Base-by-base conservation (phyloP, 2,888 invertebrate genomes). In the Seira ritae region DNA sequence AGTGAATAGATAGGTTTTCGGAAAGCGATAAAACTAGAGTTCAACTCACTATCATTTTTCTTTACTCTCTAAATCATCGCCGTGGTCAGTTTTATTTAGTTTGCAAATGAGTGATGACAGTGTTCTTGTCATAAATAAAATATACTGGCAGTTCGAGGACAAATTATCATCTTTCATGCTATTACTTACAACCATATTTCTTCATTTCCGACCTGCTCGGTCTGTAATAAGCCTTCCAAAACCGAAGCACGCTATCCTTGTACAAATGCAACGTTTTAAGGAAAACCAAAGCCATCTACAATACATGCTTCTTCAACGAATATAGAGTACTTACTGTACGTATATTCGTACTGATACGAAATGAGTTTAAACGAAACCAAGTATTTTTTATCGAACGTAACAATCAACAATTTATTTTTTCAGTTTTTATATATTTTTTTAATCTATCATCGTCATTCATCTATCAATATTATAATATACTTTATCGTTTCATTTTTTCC, bases 401-500 rank as follows among this genome's bases (percentile, higher is more conserved):
- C 70, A 70, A 65, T 70, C 50, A 70, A 70, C 70, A 70, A 70
- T 24, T 55, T 46, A 55, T 37, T 70, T n/a, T n/a, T 46, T 42
- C 50, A 69, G 42, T 50, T 70, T 55, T 70, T 70, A 22, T 19
- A 6, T 65, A 19, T 65, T 2, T 60, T 60, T 69, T 69, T 69
- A n/a, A n/a, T n/a, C n/a, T n/a, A n/a, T n/a, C n/a, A n/a, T n/a
- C n/a, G n/a, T 69, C 69, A 22, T 46, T 69, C 69, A 23, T 69
- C 20, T 46, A 22, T 22, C 46, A 70, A 70, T 55, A 46, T 23
- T 50, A 50, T 70, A 23, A 66, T 66, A 66, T 6, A 17, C 37
- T 0, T n/a, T 8, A 37, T 68, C 37, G 12, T 46, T 10, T 46
- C 46, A 12, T 46, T 10, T 65, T 1, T 70, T 50, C 62, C 60